phyloP scores from a whole-genome alignment of 2,888 invertebrate species.

The Zygaena filipendulae region DNA sequence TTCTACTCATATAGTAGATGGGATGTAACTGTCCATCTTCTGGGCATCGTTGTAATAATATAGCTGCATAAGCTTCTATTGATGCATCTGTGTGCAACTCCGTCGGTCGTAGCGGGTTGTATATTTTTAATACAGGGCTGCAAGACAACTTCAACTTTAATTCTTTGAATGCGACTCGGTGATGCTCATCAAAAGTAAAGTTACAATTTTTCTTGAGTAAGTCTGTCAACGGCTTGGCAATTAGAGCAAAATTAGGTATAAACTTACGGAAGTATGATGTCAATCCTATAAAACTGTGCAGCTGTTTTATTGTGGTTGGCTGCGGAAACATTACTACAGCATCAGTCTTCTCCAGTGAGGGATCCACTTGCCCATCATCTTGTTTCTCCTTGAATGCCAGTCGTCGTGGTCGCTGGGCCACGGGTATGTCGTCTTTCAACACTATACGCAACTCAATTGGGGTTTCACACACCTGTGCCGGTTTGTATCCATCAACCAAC shows the following conservation, averaged over 20 bases:
- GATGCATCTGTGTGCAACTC: constrained; percentile 3
- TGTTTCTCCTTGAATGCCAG: constrained; percentile 8
- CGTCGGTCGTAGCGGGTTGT: constrained; percentile 9
- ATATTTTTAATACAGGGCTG: constrained; percentile 15
- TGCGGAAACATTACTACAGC: constrained; percentile 4
- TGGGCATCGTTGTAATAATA: constrained; percentile 4
- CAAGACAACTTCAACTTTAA: constrained; percentile 15
- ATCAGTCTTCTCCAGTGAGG: constrained; percentile 3
- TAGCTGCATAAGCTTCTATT: constrained; percentile 4
- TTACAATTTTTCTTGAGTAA: constrained; percentile 12
- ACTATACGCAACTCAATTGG: constrained; percentile 17
- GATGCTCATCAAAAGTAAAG: constrained; percentile 15
- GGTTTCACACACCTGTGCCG: constrained; percentile 13
- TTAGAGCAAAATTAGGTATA: constrained; percentile 6
- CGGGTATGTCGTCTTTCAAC: constrained; percentile 17
- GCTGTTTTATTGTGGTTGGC: constrained; percentile 3
- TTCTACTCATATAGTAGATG: constrained; percentile 8
- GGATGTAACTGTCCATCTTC: constrained; percentile 5
- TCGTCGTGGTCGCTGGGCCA: constrained; percentile 16
- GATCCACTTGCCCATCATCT: constrained; percentile 7
- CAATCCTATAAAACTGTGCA: constrained; percentile 7
- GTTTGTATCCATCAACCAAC: constrained; percentile 11
- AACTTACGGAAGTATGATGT: constrained; percentile 9
- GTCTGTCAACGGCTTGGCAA: constrained; percentile 21
- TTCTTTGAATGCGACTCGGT: constrained; percentile 11